phyloP scores from a whole-genome alignment of 2,113 vertebrate genomes.

The Rhinolophus ferrumequinum region DNA sequence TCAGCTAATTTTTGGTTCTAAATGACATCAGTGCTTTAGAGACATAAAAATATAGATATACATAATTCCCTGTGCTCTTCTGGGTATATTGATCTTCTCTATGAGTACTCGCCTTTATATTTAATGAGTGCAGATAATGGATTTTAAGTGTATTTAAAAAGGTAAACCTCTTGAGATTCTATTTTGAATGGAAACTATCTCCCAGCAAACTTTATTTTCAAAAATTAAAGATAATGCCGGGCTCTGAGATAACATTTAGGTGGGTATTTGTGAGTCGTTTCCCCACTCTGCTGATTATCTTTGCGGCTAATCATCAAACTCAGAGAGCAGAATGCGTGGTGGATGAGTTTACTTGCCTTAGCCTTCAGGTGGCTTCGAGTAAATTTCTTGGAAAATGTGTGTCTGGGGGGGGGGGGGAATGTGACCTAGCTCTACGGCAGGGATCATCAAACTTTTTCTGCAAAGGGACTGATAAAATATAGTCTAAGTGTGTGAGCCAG shows the following conservation, averaged over 20 bases:
- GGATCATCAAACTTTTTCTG: not conserved
- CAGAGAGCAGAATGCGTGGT: not conserved
- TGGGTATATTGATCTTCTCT: constrained; percentile 49
- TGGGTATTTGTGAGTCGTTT: not conserved
- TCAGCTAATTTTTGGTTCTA: constrained; percentile 77
- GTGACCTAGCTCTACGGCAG: not conserved
- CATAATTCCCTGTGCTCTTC: constrained; percentile 55
- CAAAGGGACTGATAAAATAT: not conserved
- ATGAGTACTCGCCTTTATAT: constrained; percentile 75
- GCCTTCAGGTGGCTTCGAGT: not conserved
- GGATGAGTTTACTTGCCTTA: not conserved
- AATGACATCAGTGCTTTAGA: constrained; percentile 79
- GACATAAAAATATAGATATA: constrained; percentile 57
- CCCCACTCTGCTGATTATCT: not conserved
- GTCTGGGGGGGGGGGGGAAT: not conserved
- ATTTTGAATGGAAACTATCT: constrained; percentile 65
- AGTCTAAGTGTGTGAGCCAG: not conserved
- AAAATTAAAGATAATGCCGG: constrained; percentile 59
- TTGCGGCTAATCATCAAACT: not conserved
- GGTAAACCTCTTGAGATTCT: constrained; percentile 65
- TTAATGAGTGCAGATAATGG: constrained; percentile 78
- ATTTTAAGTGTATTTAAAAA: constrained; percentile 77
- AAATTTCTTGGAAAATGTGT: not conserved
- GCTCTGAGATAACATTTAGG: not conserved
- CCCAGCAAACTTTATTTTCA: constrained; percentile 62